Conservation (phyloP, 2,113 vertebrate species). For the Heptranchias perlo region DNA sequence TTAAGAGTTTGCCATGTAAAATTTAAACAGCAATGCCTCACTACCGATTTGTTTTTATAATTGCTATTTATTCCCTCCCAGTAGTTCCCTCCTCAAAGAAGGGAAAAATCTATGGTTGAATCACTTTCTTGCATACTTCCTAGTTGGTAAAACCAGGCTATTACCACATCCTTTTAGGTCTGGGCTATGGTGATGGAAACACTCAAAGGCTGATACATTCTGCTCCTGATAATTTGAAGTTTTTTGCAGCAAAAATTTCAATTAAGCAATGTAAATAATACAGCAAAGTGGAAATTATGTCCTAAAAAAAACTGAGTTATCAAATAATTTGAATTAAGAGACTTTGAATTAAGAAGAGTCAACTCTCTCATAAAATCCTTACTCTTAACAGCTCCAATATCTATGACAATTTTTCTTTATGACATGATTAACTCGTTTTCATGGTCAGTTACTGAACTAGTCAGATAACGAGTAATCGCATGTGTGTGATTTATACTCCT, state of each 20-base stretch:
- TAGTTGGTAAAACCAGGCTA: background rate
- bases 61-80: background rate
- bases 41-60: background rate
- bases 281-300: background rate
- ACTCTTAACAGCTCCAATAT: background rate
- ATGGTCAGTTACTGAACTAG: background rate
- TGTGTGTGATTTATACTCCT: conserved; percentile 9
- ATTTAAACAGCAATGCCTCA: background rate
- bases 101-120: background rate
- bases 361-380: background rate
- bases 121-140: background rate
- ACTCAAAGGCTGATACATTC: background rate
- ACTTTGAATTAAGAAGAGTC: background rate
- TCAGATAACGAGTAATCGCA: conserved; percentile 24
- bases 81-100: background rate
- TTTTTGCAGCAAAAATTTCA: background rate
- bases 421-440: conserved; percentile 3
- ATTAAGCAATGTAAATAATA: background rate
- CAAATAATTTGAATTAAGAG: conserved; percentile 3
- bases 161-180: no score
- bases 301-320: background rate
- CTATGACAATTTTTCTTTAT: background rate
- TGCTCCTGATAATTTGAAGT: background rate
- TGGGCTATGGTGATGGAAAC: background rate
- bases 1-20: background rate